Evolutionary conservation across 1,140 invertebrate species (phyloP), one percentile per base, ranked within the genome.

Genomic region (Babylonia areolata): DNA sequence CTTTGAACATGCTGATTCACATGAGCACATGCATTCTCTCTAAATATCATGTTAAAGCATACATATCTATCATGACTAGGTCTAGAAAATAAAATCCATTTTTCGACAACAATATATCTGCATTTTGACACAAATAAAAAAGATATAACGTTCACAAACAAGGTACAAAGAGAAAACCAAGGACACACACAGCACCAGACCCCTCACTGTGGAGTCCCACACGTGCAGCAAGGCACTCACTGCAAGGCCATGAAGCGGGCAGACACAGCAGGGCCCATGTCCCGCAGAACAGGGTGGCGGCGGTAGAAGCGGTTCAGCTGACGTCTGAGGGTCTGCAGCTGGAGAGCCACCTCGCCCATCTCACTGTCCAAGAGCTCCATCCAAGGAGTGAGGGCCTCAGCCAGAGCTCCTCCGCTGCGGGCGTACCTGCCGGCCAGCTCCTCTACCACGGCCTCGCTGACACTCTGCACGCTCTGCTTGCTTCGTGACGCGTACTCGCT

Each of bases 261-360:
- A 31, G 78, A 28, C 15, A 54, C 78, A 42, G 40, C 46, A 33
- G 87, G 83, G 31, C 89, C 90, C 42, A 90, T 84, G 54, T 90
- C 86, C 37, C 85, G 85, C 31, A 93, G 28, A 78, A 91, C 89
- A 12, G 92, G 80, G 84, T 91, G 91, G 33, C 89, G n/a, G 73
- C 80, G 73, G 80, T 92, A 90, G 89, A 91, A 89, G 17, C 87
- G 78, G 31, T 78, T 84, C 64, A 91, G 42, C 39, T 90, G 85
- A 31, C 82, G 35, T 33, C 85, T 73, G 17, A 91, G 31, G 23
- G 46, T 39, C 20, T 85, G 73, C 31, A 93, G 73, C 35, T 90
- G 79, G 37, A 87, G 42, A 17, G 85, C 84, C 20, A 91, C 23
- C 35, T 39, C n/a, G n/a, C 81, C 85, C 40, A 87, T 58, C 54